phyloP scores from a whole-genome alignment of 2,113 vertebrate genomes.

The Zapornia atra region DNA sequence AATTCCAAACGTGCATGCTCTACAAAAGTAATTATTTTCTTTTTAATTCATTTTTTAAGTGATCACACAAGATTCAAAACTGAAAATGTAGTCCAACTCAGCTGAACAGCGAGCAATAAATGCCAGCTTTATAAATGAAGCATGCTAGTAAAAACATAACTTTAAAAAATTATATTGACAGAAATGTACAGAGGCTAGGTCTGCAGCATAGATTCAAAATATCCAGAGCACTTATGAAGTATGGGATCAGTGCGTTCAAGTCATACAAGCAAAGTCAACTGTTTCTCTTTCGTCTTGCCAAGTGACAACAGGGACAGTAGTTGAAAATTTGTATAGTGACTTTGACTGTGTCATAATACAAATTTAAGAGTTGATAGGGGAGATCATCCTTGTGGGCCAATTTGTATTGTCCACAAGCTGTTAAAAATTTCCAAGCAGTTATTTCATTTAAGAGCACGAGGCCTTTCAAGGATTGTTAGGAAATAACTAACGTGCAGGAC shows the following conservation, averaged over 20 bases:
- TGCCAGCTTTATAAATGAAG: slow-evolving; percentile 42
- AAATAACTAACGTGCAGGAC: background rate
- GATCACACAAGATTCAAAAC: background rate
- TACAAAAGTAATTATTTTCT: slow-evolving; percentile 49
- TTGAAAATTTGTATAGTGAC: background rate
- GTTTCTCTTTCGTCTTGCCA: slow-evolving; percentile 51
- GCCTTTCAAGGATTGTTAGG: background rate
- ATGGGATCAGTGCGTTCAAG: slow-evolving; percentile 35
- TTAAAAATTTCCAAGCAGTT: background rate
- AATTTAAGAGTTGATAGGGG: background rate
- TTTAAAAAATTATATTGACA: background rate
- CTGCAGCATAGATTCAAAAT: slow-evolving; percentile 14
- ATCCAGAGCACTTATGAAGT: slow-evolving; percentile 36
- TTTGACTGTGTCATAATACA: background rate
- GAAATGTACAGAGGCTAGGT: background rate
- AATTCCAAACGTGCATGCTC: slow-evolving; percentile 10
- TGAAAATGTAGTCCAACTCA: background rate
- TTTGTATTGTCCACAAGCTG: background rate
- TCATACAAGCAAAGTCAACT: background rate
- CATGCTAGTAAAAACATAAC: slow-evolving; percentile 28
- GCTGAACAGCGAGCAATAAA: slow-evolving; percentile 27
- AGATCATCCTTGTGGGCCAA: background rate
- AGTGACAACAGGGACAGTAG: background rate
- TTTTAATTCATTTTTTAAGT: slow-evolving; percentile 43
- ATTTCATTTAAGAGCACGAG: background rate